These are phyloP conservation scores for Teleopsis dalmanni DNA, from an alignment of 1,140 invertebrate species.

Conservation along the genomic window DNA sequence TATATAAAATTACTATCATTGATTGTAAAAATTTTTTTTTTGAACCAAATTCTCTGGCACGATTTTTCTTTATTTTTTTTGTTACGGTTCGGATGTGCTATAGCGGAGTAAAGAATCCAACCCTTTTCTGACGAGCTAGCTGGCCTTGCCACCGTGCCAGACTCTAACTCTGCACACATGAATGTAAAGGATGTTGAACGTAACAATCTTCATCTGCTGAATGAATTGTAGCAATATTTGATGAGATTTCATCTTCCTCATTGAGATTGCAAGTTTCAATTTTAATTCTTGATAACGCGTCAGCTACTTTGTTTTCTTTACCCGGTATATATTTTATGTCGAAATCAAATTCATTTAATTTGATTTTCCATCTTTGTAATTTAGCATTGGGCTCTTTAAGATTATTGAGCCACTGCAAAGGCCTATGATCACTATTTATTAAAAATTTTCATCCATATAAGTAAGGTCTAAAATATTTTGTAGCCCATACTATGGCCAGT, in stretches of 20 bases:
- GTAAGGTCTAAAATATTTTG: conserved; percentile 43
- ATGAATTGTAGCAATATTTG: neutral
- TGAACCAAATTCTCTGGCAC: too few species aligned
- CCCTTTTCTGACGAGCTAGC: too few species aligned
- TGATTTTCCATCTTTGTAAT: conserved; percentile 47
- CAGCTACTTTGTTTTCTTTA: conserved; percentile 26
- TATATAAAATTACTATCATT: too few species aligned
- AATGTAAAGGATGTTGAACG: too few species aligned
- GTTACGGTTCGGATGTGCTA: too few species aligned
- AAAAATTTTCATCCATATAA: conserved; percentile 16
- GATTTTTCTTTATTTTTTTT: too few species aligned
- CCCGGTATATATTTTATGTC: conserved; percentile 28
- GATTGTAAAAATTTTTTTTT: too few species aligned
- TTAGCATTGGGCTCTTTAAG: conserved; percentile 35
- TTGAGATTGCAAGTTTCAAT: neutral
- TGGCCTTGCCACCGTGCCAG: too few species aligned
- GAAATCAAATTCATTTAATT: conserved; percentile 36
- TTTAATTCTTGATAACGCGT: conserved; percentile 24
- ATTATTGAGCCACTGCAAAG: conserved; percentile 2
- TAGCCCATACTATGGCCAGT: conserved; percentile 29
- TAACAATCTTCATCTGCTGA: neutral
- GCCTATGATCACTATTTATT: conserved; percentile 8
- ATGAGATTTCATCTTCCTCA: neutral
- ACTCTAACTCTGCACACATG: too few species aligned
- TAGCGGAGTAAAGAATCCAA: too few species aligned